Evolutionary conservation across 92 coral and sea anemone genomes (phyloP), one percentile per base, ranked within the genome.

Genomic region (Epizoanthus fatuus): DNA sequence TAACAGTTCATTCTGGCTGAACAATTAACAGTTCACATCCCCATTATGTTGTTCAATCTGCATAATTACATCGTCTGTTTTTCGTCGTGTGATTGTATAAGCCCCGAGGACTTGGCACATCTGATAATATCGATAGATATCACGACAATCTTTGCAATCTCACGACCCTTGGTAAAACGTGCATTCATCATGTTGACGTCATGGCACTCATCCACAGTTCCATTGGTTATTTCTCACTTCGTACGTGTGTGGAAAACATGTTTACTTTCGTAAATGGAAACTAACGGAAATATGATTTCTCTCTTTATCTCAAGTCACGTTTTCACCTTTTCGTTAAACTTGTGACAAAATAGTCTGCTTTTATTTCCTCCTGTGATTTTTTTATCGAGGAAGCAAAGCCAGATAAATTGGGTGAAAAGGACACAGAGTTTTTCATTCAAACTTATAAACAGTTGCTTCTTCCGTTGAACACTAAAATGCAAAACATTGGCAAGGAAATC

Each of bases 11-110:
- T 17, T 66, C 39, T 7, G 20, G 15, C 20, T 66, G 72, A 37
- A 25, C 47, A 38, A 42, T 66, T 15, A 37, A 37, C 72, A 42
- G 49, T 38, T 12, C 8, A 37, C 38, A 32, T 63, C 69, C 16
- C 17, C 72, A 66, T 12, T 12, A 56, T 16, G 25, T 58, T 4
- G 14, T 66, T n/a, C 15, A 32, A 37, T 66, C n/a, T 66, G 19
- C 72, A 13, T 37, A 66, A 66, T 66, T 37, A 66, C 72, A 13
- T 32, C 72, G 38, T 66, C 72, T 66, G 13, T 49, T 49, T 49
- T 0, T 29, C 35, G 35, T 0, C 35, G 35, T 2, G 35, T 29
- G 35, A 29, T 29, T 9, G 2, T 49, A 49, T 49, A 49, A 49
- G 53, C 53, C 53, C 53, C 13, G 53, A 49, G 49, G 49, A 44